Base-by-base conservation (phyloP, 2,113 vertebrate species). In the Mesitornis unicolor region DNA sequence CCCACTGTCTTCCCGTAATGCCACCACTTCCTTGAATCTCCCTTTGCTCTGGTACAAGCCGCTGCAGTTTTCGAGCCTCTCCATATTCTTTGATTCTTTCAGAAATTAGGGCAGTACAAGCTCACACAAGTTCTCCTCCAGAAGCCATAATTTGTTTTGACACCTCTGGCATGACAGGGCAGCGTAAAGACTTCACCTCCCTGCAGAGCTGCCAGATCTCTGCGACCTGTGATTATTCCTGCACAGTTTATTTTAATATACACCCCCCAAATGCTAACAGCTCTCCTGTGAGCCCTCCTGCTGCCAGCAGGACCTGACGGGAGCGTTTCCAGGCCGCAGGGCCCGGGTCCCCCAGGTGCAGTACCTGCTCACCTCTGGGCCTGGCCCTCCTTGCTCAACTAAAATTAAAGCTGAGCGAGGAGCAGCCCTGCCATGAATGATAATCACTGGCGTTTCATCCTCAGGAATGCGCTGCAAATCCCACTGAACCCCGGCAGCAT, bases 1-100 rank as follows among this genome's bases (percentile, higher is more conserved):
- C 9, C 31, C 9, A 0, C 40, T 2, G 6, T 6, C 61, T 13
- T 13, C 43, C 70, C 16, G 12, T 0, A 10, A 7, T 4, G 8
- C 14, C 68, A 18, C n/a, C 11, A 0, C 75, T 16, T 9, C 69
- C 48, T 0, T 31, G 25, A 13, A 19, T n/a, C 6, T 18, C 51
- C 56, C 13, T 14, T 31, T 36, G 43, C 74, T 50, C 75, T 61
- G 67, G 9, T 16, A 16, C 0, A 0, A 78, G 63, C 36, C 51
- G 14, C 11, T 25, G 61, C 47, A 31, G 6, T 2, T 42, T 13
- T 38, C 43, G 19, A 22, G 5, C 35, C 75, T 63, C 69, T 40
- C 59, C 10, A 3, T 22, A 7, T 13, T 42, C 38, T 56, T 35
- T 26, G 33, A 36, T 60, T 74, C 60, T 67, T 71, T 57, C 42